Conservation (phyloP, 64 coral and sea anemone genomes). For the Stylophora pistillata region DNA sequence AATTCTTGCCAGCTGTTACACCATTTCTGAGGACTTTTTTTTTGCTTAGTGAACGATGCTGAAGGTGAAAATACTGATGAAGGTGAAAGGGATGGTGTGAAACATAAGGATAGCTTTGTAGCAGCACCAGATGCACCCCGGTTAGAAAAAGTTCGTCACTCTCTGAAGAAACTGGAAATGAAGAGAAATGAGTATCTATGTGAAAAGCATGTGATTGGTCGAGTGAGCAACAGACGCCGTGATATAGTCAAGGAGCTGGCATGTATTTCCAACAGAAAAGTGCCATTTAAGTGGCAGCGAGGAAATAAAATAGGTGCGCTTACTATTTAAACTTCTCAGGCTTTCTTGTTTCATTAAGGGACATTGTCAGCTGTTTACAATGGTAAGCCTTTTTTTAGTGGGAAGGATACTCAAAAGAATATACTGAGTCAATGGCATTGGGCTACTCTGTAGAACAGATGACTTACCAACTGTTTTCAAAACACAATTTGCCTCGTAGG, state of each 20-base stretch:
- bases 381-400: too few relatives aligned
- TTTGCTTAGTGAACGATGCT: neutral
- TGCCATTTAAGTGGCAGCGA: conserved; percentile 98
- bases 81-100: conserved; percentile 29
- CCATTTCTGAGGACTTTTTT: neutral
- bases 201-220: conserved; percentile 87
- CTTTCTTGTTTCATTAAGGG: too few relatives aligned
- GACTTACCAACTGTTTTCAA: too few relatives aligned
- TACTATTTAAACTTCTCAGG: too few relatives aligned
- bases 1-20: too few relatives aligned
- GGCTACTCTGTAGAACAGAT: too few relatives aligned
- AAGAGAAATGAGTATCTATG: conserved; percentile 61
- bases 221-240: conserved; percentile 70
- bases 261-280: conserved; percentile 83
- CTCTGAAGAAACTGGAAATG: conserved; percentile 65
- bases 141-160: conserved; percentile 62
- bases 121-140: conserved; percentile 21
- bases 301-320: conserved; percentile 92
- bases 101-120: conserved; percentile 52
- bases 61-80: conserved; percentile 22
- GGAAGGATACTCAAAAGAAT: too few relatives aligned
- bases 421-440: too few relatives aligned
- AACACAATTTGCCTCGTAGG: neutral
- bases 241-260: conserved; percentile 91
- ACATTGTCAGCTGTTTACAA: too few relatives aligned